Conservation (phyloP, 2,888 invertebrate genomes). For the Acanthococcus lagerstroemiae region DNA sequence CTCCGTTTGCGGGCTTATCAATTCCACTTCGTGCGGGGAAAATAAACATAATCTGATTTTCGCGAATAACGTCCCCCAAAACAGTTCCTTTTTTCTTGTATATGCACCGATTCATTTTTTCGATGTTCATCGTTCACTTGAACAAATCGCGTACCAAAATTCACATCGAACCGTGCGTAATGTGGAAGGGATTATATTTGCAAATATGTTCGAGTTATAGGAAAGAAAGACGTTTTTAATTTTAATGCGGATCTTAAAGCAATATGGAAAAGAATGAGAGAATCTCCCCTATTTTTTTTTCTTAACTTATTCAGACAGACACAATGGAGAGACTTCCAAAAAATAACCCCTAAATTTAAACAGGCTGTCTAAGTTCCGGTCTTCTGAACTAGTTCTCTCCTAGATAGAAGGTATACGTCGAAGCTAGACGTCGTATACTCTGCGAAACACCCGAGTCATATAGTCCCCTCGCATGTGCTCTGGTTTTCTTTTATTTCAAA, state of each 20-base stretch:
- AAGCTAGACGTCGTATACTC: background rate
- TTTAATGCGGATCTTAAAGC: constrained; percentile 17
- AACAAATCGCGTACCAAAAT: too few relatives aligned
- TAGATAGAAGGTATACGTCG: constrained; percentile 3
- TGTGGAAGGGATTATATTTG: too few relatives aligned
- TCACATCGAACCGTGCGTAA: too few relatives aligned
- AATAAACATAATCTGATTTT: too few relatives aligned
- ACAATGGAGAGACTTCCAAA: constrained; percentile 25
- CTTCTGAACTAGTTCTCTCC: constrained; percentile 25
- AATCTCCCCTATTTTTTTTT: constrained; percentile 26
- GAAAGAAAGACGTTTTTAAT: constrained; percentile 27
- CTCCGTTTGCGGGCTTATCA: too few relatives aligned
- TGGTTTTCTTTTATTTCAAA: constrained; percentile 27
- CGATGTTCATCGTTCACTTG: too few relatives aligned
- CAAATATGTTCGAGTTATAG: too few relatives aligned
- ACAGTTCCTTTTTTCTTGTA: too few relatives aligned
- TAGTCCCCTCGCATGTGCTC: constrained; percentile 27
- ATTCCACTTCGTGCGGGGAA: too few relatives aligned
- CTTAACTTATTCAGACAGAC: constrained; percentile 24
- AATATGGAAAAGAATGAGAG: constrained; percentile 14
- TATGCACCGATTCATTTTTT: too few relatives aligned
- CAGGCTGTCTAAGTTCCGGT: constrained; percentile 28
- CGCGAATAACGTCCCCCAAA: too few relatives aligned
- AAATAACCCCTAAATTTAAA: constrained; percentile 26
- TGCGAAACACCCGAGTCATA: constrained; percentile 21